A percentile compares a stretch with the other conserved stretches of the same genome.
Conservation (phyloP, 1,140 invertebrate genomes). For the Drosophila bifasciata region DNA sequence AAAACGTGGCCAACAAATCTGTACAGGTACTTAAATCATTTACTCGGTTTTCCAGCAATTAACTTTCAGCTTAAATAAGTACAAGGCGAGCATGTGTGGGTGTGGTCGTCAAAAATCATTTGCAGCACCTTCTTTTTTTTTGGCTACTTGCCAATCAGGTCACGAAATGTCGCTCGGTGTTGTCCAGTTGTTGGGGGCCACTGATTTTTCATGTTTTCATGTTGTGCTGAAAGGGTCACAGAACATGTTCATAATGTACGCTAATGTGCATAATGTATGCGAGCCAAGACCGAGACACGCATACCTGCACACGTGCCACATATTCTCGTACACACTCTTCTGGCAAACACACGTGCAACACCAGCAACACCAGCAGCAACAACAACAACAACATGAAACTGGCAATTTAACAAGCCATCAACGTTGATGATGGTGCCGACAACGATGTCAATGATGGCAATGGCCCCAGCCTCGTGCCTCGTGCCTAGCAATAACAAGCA, state of each 20-base stretch:
- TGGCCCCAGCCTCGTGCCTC: constrained; percentile 21
- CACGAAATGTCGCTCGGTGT: constrained; percentile 57
- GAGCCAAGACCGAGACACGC: constrained; percentile 59
- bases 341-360: constrained; percentile 41
- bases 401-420: constrained; percentile 82
- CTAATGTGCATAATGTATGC: constrained; percentile 80
- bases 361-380: constrained; percentile 66
- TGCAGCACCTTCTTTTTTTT: constrained; percentile 18
- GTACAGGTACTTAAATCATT: constrained; percentile 11
- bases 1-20: too few relatives aligned
- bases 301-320: constrained; percentile 56
- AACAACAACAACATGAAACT: constrained; percentile 71
- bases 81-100: not conserved
- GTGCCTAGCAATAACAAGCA: constrained; percentile 57
- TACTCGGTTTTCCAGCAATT: constrained; percentile 63
- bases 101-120: constrained; percentile 65
- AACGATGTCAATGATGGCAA: constrained; percentile 77
- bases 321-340: constrained; percentile 1
- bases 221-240: constrained; percentile 46
- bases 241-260: constrained; percentile 77
- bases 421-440: constrained; percentile 78
- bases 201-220: constrained; percentile 36
- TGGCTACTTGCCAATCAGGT: constrained; percentile 71
- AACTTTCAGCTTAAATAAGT: not conserved
- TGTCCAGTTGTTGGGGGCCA: constrained; percentile 36